Evolutionary conservation across 2,113 vertebrate species (phyloP), one percentile per base, ranked within the genome.

Genomic region (Phycodurus eques): DNA sequence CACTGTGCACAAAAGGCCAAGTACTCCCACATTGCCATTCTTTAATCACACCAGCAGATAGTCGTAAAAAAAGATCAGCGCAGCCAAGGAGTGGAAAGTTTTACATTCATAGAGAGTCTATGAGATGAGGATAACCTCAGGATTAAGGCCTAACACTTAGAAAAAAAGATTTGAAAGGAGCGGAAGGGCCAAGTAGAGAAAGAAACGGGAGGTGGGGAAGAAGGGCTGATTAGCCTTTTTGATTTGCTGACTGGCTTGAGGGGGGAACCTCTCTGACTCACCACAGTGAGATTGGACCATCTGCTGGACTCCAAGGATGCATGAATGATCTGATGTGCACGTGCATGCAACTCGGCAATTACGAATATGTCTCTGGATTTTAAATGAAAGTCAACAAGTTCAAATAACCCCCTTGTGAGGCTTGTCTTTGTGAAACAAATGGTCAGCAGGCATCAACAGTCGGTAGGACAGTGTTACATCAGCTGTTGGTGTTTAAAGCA

Each of bases 381-480:
- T 57, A 9, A 43, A 67, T 15, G 4, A 53, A 53, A 53, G 19
- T 53, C 49, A 61, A 61, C 31, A 60, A 14, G 13, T 13, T 33
- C 31, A 15, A 31, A 60, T 59, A 59, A 5, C 22, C 51, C 56
- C 4, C 56, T 9, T 13, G n/a, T 59, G 20, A 11, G 35, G n/a
- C n/a, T 64, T 64, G 9, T n/a, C 9, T 63, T 42, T 13, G 79
- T 8, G 13, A 43, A 73, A 75, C 81, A 87, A 87, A 80, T 87
- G 80, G 85, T 74, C 85, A 77, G 83, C 75, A 77, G 76, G 68
- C 80, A 71, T 81, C 56, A 27, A 81, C 9, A n/a, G 57, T 87
- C 80, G 78, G 87, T 83, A 79, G 54, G 83, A 85, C 80, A 73
- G 62, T 81, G 86, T 88, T 87, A 85, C 80, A 88, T 89, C 86